Conservation (phyloP, 2,888 invertebrate genomes). For the Noctua janthina region DNA sequence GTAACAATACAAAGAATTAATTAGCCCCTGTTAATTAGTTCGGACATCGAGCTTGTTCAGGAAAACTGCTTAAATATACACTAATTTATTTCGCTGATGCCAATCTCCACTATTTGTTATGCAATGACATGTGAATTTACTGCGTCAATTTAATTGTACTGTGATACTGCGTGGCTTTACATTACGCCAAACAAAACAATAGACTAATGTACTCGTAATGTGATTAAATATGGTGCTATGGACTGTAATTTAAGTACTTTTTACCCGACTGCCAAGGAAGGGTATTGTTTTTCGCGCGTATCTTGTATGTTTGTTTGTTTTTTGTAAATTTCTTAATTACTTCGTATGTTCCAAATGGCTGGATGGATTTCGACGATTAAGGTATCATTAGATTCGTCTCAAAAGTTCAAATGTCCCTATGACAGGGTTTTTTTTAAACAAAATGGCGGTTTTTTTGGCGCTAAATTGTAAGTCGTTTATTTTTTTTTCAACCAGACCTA, state of each 20-base stretch:
- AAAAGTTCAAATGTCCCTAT: no score
- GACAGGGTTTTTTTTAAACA: no score
- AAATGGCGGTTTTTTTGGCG: no score
- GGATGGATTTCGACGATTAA: no score
- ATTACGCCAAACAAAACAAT: background rate
- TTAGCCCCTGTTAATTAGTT: constrained; percentile 13
- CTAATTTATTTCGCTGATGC: background rate
- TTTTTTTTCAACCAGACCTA: no score
- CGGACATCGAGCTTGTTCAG: constrained; percentile 18
- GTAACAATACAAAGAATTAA: constrained; percentile 6
- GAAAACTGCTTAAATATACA: constrained; percentile 1
- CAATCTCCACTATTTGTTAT: constrained; percentile 3
- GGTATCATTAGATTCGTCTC: no score
- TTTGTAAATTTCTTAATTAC: no score
- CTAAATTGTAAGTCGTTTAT: no score
- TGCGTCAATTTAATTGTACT: background rate
- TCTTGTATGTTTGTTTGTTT: no score
- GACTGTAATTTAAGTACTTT: background rate
- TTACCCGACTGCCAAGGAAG: no score
- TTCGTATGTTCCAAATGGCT: no score
- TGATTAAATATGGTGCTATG: background rate
- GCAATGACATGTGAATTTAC: background rate
- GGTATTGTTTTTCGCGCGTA: no score
- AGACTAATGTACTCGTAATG: background rate
- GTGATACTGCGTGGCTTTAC: background rate